Conservation (phyloP, 1,140 invertebrate species). For the Dryas iulia region DNA sequence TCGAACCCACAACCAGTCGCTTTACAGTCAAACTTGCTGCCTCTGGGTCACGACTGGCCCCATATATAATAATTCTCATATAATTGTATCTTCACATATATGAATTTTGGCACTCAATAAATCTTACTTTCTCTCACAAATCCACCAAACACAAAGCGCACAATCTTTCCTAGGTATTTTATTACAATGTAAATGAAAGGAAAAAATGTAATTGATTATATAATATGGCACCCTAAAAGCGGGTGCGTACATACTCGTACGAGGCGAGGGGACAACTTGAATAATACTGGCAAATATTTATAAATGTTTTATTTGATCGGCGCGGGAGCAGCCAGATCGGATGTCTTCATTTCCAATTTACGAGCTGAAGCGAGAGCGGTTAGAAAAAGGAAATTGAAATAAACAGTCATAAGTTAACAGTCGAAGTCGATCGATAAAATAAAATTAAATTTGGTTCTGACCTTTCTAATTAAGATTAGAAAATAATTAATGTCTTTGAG, state of each 20-base stretch:
- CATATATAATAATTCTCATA: no score
- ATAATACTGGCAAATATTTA: constrained; percentile 68
- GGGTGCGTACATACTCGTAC: constrained; percentile 28
- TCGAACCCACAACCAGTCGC: no score
- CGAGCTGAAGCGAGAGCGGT: constrained; percentile 20
- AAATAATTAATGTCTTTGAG: no score
- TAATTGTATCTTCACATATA: no score
- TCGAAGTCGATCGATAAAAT: no score
- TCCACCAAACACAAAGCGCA: neutral
- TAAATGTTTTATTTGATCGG: constrained; percentile 71
- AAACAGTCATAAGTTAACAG: neutral
- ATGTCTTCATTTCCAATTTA: constrained; percentile 23
- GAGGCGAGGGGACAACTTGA: constrained; percentile 20
- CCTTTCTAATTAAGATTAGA: no score
- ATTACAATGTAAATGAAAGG: constrained; percentile 2
- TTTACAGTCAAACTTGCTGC: no score
- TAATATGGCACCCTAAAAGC: constrained; percentile 22
- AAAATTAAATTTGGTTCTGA: no score
- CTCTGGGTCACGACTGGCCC: no score
- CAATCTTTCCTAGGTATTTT: neutral
- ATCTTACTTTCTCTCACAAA: no score
- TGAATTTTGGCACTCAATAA: no score
- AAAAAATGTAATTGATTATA: constrained; percentile 24
- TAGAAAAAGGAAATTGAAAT: no score
- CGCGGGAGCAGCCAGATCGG: constrained; percentile 44